Conservation (phyloP, 2,797 vertebrate genomes). For the Bovichtus variegatus region DNA sequence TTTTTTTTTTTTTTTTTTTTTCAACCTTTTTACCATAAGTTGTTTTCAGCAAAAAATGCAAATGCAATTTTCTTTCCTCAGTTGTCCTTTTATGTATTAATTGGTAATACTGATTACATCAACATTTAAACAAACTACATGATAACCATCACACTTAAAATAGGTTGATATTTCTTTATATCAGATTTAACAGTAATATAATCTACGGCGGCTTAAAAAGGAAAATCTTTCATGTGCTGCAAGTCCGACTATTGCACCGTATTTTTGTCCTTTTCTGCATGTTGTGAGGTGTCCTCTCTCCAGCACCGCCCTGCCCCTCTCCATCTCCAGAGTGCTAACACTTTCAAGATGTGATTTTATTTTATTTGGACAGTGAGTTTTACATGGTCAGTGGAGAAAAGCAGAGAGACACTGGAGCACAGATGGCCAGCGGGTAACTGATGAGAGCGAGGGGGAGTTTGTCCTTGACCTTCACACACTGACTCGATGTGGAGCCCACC, state of each 20-base stretch:
- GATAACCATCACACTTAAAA: not conserved
- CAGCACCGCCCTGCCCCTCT: not conserved
- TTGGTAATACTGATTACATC: too few relatives aligned
- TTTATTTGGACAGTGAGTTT: constrained; percentile 15
- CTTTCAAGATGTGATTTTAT: constrained; percentile 39
- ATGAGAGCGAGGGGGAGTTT: constrained; percentile 13
- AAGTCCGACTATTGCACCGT: not conserved
- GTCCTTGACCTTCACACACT: constrained; percentile 80
- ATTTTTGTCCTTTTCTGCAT: not conserved
- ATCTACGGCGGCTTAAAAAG: not conserved
- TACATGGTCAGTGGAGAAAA: constrained; percentile 34
- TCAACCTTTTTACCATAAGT: not conserved
- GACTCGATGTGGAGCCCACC: constrained; percentile 31
- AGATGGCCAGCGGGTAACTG: constrained; percentile 77
- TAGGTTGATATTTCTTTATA: not conserved
- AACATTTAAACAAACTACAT: too few relatives aligned
- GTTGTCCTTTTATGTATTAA: too few relatives aligned
- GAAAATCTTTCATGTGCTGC: not conserved
- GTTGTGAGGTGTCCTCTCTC: constrained; percentile 2
- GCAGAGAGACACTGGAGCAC: constrained; percentile 49
- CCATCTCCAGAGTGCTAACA: constrained; percentile 25
- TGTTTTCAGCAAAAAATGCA: not conserved
- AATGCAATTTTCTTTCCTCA: too few relatives aligned
- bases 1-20: not conserved
- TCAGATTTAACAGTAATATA: not conserved